Evolutionary conservation across 2,888 invertebrate genomes (phyloP), one percentile per base, ranked within the genome.

Genomic region (Ypsolopha scabrella): DNA sequence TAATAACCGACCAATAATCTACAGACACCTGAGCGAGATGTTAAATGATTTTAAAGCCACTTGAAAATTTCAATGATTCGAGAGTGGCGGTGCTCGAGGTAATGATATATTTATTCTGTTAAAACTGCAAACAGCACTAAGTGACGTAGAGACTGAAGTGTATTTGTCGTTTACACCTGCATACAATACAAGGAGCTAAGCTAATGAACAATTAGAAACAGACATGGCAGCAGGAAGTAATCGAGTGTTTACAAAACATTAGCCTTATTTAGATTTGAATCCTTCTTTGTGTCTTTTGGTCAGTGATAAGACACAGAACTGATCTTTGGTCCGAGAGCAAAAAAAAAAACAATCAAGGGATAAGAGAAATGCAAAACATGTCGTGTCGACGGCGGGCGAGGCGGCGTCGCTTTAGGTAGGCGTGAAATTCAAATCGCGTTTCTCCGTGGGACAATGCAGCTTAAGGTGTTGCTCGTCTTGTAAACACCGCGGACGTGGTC

Each of bases 361-460:
- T 59, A 65, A 64, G 68, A 70, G 69, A 76, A 78, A 80, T 73
- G 71, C 34, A 68, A 70, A 72, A 68, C 65, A 64, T 57, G 59
- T 62, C 61, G 57, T 55, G 54, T 65, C 60, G 57, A 51, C 58
- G 51, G 56, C 59, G 59, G 58, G 64, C 57, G 24, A 24, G 24
- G 24, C 52, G 55, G 48, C 56, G 54, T 24, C 24, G 24, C 24
- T 24, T 24, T 24, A 24, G 67, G 78, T 74, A 75, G 76, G 80
- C 70, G 80, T 74, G 70, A 75, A 80, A 85, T 83, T 81, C 75
- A 82, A 85, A 83, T 81, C 60, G 64, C 75, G 78, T 83, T 82
- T 82, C 80, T 75, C 80, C 70, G 64, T 69, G 71, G 70, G 72
- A 82, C 83, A 85, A 85, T 82, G 80, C 76, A 65, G 70, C 58